A percentile compares a stretch with the other conserved stretches of the same genome.
These are phyloP conservation scores for Drosophila seguyi DNA, from an alignment of 1,140 invertebrate genomes.

Conservation along the genomic window DNA sequence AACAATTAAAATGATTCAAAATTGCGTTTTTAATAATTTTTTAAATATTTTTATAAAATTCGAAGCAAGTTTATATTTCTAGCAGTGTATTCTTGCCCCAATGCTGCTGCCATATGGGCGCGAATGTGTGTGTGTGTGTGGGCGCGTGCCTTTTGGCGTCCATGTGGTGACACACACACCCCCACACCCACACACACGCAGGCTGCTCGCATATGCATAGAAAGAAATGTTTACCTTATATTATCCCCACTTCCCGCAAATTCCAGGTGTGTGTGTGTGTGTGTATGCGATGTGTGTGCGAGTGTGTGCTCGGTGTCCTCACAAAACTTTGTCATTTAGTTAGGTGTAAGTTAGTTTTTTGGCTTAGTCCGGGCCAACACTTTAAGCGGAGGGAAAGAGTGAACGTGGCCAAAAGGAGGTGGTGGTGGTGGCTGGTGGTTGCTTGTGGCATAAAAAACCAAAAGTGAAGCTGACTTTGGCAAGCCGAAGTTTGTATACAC, in stretches of 20 bases:
- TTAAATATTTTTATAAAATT: no score
- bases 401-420: slow-evolving; percentile 8
- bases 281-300: neutral
- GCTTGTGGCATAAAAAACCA: neutral
- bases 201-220: slow-evolving; percentile 42
- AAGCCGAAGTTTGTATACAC: no score
- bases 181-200: slow-evolving; percentile 7
- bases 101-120: slow-evolving; percentile 2
- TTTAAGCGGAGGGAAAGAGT: slow-evolving; percentile 59
- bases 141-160: slow-evolving; percentile 40
- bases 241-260: slow-evolving; percentile 19
- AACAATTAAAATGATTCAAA: no score
- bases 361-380: slow-evolving; percentile 72
- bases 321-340: slow-evolving; percentile 79
- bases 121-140: slow-evolving; percentile 10
- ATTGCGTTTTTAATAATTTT: no score
- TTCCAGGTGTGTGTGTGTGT: neutral
- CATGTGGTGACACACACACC: slow-evolving; percentile 24
- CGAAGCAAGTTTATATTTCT: neutral
- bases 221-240: slow-evolving; percentile 51
- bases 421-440: neutral
- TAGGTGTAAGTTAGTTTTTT: slow-evolving; percentile 81
- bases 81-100: neutral
- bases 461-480: no score
- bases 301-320: neutral